Evolutionary conservation across 2,113 vertebrate species (phyloP).

Genomic region (Cepphus grylle): DNA sequence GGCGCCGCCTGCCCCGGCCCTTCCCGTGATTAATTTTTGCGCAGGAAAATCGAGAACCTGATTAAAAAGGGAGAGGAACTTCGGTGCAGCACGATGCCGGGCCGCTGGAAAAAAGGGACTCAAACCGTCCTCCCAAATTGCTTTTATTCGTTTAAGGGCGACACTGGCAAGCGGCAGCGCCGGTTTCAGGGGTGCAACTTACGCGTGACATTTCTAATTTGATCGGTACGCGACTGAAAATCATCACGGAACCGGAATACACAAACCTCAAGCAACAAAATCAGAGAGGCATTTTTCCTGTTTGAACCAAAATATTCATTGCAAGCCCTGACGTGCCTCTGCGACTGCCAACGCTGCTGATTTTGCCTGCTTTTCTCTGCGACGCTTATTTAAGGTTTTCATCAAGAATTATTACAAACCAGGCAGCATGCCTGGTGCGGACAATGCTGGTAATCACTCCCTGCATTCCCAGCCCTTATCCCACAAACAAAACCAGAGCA

Average conservation of each 20-base stretch:
- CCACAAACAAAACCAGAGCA: background rate
- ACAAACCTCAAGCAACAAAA: rapidly evolving
- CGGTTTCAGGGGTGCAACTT: background rate
- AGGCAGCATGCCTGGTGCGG: rapidly evolving
- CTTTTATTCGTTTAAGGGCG: background rate
- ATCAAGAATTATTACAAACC: rapidly evolving
- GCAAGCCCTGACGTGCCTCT: rapidly evolving
- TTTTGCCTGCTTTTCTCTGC: rapidly evolving
- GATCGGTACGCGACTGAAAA: rapidly evolving
- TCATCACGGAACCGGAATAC: rapidly evolving
- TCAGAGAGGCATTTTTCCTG: rapidly evolving
- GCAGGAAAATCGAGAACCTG: rapidly evolving
- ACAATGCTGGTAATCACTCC: background rate
- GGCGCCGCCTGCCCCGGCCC: rapidly evolving
- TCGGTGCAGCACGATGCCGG: rapidly evolving
- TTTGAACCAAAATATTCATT: rapidly evolving
- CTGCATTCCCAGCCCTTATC: background rate
- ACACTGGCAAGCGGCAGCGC: rapidly evolving
- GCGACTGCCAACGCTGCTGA: rapidly evolving
- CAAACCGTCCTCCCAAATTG: background rate
- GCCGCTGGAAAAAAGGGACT: background rate
- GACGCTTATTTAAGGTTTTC: background rate
- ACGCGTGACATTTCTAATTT: rapidly evolving
- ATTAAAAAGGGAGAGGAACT: too few species aligned
- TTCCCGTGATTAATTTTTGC: rapidly evolving